Evolutionary conservation across 2,888 invertebrate genomes (phyloP).

Genomic region (Neoscelio sp.): DNA sequence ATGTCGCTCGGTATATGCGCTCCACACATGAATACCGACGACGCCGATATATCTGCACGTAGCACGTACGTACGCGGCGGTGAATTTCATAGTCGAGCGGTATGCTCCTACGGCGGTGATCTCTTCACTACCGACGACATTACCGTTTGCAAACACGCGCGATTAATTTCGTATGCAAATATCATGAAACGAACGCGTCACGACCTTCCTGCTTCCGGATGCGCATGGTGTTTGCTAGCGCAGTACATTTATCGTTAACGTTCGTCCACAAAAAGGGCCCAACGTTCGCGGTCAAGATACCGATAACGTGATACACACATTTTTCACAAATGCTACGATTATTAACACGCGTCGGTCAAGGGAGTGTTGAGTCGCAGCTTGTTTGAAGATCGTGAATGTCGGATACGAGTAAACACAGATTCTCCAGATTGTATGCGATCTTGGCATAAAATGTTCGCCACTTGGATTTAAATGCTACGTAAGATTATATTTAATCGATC

Average conservation of each 20-base stretch:
- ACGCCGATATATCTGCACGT: constrained; percentile 56
- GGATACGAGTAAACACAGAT: no score
- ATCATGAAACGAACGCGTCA: constrained; percentile 73
- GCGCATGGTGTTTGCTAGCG: constrained; percentile 52
- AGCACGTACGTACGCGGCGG: constrained; percentile 75
- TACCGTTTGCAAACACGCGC: constrained; percentile 81
- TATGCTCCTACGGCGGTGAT: constrained; percentile 77
- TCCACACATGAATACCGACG: constrained; percentile 71
- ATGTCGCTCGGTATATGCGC: constrained; percentile 74
- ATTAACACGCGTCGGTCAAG: constrained; percentile 6
- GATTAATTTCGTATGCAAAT: constrained; percentile 83
- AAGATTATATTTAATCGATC: no score
- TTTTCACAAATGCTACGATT: constrained; percentile 21
- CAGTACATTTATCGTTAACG: constrained; percentile 62
- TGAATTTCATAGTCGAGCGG: constrained; percentile 77
- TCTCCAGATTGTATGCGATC: no score
- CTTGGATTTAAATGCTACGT: no score
- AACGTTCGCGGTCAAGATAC: constrained; percentile 24
- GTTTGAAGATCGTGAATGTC: no score
- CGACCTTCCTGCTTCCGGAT: constrained; percentile 67
- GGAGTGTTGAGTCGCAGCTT: no score
- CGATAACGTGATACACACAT: constrained; percentile 37
- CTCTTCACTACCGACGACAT: constrained; percentile 77
- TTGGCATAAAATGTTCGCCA: no score
- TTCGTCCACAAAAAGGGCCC: constrained; percentile 48